A percentile compares a stretch with the other conserved stretches of the same genome.
Evolutionary conservation across 2,888 invertebrate genomes (phyloP).

Genomic region (Folsomia manolachei): DNA sequence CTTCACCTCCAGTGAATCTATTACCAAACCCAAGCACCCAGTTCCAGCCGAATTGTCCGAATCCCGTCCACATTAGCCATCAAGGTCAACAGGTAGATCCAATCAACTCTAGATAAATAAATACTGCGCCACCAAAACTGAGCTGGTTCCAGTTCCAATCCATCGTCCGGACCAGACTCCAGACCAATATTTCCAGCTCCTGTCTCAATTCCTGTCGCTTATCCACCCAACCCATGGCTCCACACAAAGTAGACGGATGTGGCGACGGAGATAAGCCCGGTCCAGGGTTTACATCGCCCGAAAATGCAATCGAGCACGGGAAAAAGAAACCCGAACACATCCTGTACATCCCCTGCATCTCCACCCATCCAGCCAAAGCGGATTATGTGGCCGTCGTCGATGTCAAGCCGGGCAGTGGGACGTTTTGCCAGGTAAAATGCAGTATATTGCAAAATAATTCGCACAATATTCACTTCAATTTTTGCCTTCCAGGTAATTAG

Average conservation of each 20-base stretch:
- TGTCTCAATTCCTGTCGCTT: too few species aligned
- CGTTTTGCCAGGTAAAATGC: slow-evolving; percentile 72
- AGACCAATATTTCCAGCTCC: too few species aligned
- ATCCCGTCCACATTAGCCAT: too few species aligned
- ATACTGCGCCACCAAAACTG: too few species aligned
- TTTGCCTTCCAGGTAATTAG: slow-evolving; percentile 71
- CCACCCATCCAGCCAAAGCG: slow-evolving; percentile 69
- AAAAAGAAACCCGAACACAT: slow-evolving; percentile 74
- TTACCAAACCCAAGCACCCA: too few species aligned
- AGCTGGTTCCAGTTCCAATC: too few species aligned
- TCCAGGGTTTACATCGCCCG: slow-evolving; percentile 32
- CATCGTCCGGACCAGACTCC: too few species aligned
- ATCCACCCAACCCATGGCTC: neutral
- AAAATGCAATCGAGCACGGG: slow-evolving; percentile 78
- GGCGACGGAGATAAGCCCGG: slow-evolving; percentile 4
- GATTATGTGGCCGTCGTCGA: slow-evolving; percentile 91
- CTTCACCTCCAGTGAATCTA: too few species aligned
- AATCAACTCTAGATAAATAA: too few species aligned
- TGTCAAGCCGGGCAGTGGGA: slow-evolving; percentile 79
- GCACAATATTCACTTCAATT: neutral
- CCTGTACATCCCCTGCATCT: slow-evolving; percentile 84
- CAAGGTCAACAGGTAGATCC: too few species aligned
- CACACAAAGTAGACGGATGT: neutral
- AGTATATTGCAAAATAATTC: neutral
- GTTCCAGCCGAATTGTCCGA: too few species aligned